phyloP scores from a whole-genome alignment of 2,797 vertebrate species.

The Poecilia gillii region DNA sequence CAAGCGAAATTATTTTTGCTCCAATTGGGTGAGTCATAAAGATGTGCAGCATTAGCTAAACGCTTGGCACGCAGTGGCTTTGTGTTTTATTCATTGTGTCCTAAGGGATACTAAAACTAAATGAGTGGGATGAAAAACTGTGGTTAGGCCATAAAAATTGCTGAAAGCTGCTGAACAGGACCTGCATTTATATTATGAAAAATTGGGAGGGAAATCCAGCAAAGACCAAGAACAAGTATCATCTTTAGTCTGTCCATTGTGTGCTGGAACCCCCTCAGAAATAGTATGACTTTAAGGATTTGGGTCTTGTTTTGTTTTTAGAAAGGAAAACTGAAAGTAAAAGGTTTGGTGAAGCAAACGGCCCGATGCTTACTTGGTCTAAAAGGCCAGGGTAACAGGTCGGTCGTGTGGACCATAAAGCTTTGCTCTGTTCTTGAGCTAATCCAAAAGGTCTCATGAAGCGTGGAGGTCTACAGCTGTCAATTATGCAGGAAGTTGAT shows the following conservation, averaged over 20 bases:
- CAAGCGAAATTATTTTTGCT: not conserved
- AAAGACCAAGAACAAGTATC: not conserved
- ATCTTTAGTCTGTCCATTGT: not conserved
- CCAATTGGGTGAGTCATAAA: not conserved
- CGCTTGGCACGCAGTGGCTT: not conserved
- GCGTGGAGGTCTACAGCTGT: not conserved
- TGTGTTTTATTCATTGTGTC: not conserved
- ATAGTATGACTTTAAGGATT: not conserved
- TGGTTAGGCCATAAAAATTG: not conserved
- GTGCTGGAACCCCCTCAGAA: not conserved
- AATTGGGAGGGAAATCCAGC: not conserved
- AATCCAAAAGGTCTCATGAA: not conserved
- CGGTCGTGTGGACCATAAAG: not conserved
- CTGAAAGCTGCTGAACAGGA: not conserved
- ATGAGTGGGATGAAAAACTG: not conserved
- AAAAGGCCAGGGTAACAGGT: not conserved
- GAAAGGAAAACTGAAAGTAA: constrained; percentile 5
- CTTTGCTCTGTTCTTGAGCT: not conserved
- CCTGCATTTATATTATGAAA: not conserved
- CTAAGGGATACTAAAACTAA: not conserved
- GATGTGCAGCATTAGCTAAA: not conserved
- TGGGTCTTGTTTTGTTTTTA: not conserved
- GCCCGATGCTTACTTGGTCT: not conserved
- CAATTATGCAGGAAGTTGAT: not conserved
- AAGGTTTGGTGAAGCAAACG: not conserved